Evolutionary conservation across 2,888 invertebrate species (phyloP).

Genomic region (Embidobia sp.): DNA sequence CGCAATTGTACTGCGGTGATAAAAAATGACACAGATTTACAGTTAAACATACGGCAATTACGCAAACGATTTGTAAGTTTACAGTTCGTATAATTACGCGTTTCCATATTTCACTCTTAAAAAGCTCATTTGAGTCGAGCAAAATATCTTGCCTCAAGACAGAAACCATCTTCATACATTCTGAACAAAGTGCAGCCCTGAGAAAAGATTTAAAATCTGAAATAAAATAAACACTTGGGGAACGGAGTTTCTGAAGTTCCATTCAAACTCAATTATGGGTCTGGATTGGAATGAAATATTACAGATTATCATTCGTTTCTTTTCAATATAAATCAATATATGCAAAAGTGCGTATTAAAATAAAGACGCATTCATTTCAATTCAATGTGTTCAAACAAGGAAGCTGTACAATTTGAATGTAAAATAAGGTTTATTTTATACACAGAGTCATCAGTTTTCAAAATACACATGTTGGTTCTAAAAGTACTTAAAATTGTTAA

Average conservation of each 20-base stretch:
- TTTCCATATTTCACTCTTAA: slow-evolving; percentile 15
- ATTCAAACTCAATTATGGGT: neutral
- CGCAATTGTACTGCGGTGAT: no score
- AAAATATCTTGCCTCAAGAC: slow-evolving; percentile 21
- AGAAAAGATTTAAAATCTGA: slow-evolving; percentile 5
- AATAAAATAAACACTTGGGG: slow-evolving; percentile 2
- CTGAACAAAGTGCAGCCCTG: slow-evolving; percentile 7
- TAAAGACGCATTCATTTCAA: no score
- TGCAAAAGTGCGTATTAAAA: no score
- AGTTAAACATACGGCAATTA: neutral
- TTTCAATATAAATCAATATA: no score
- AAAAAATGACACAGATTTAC: neutral
- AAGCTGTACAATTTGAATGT: no score
- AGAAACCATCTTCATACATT: slow-evolving; percentile 11
- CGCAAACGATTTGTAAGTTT: no score
- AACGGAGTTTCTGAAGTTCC: neutral
- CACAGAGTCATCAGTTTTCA: no score
- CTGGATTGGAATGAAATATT: neutral
- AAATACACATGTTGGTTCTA: no score
- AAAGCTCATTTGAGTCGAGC: slow-evolving; percentile 11
- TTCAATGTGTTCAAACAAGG: no score
- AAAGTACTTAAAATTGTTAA: no score
- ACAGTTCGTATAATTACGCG: slow-evolving; percentile 9
- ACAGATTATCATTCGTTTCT: neutral
- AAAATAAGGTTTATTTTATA: no score